phyloP scores from a whole-genome alignment of 2,888 invertebrate species.

The Scaptomyza flava region DNA sequence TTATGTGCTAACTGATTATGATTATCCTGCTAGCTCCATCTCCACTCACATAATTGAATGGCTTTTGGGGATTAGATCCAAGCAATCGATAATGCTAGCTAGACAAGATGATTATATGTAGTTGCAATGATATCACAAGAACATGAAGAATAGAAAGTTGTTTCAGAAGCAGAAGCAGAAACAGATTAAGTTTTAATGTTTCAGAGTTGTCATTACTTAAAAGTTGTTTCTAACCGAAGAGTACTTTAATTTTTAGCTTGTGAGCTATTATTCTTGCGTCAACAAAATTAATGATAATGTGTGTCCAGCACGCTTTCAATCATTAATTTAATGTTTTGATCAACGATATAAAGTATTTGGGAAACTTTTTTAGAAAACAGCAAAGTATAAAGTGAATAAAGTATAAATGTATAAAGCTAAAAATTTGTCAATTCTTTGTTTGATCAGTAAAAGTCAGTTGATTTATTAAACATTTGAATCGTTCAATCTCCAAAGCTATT shows the following conservation, averaged over 20 bases:
- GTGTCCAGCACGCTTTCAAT: too few species aligned
- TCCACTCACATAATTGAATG: constrained; percentile 21
- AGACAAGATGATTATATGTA: constrained; percentile 39
- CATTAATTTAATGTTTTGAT: background rate
- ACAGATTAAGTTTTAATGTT: background rate
- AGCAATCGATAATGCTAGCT: constrained; percentile 17
- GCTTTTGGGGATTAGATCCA: constrained; percentile 13
- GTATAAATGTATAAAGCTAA: too few species aligned
- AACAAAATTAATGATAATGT: too few species aligned
- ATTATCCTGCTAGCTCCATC: constrained; percentile 60
- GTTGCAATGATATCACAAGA: constrained; percentile 6
- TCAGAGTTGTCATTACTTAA: background rate
- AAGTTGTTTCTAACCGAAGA: background rate
- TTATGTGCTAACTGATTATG: constrained; percentile 76
- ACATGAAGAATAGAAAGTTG: constrained; percentile 28
- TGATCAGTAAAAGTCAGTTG: background rate
- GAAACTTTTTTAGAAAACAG: background rate
- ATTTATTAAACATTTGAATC: constrained; percentile 1
- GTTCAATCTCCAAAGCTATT: background rate
- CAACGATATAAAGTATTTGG: background rate
- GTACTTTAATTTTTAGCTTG: background rate
- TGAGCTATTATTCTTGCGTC: background rate
- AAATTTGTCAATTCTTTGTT: too few species aligned
- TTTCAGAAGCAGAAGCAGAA: background rate
- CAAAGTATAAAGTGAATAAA: too few species aligned